Percentiles rank a stretch among this genome's conserved stretches.
Conservation (phyloP, 2,888 invertebrate species). For the Meiosimyza decipiens region DNA sequence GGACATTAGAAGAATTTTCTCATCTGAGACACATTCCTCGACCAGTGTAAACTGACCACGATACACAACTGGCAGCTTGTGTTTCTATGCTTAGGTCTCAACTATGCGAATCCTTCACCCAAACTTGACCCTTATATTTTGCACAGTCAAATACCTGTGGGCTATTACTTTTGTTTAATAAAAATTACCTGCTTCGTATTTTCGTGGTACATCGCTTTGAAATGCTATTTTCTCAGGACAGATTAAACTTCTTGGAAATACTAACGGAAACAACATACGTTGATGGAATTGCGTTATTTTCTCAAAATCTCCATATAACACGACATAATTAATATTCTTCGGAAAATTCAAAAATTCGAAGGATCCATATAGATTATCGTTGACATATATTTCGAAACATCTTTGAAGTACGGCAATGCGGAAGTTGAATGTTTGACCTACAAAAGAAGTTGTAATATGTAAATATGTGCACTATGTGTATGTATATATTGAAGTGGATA, state of each 20-base stretch:
- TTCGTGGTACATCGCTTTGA: conserved; percentile 64
- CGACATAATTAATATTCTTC: conserved; percentile 62
- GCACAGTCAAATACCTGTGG: background rate
- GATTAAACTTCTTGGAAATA: conserved; percentile 61
- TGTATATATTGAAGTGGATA: too few relatives aligned
- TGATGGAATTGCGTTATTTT: conserved; percentile 66
- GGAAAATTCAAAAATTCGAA: conserved; percentile 64
- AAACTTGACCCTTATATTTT: too few relatives aligned
- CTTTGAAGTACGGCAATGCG: conserved; percentile 65
- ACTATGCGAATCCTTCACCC: too few relatives aligned
- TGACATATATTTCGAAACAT: conserved; percentile 66
- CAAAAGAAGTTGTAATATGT: background rate
- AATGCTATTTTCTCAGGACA: conserved; percentile 63
- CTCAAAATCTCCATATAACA: conserved; percentile 64
- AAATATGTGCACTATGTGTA: background rate
- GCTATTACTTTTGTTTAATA: background rate
- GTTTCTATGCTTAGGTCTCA: too few relatives aligned
- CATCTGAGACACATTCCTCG: too few relatives aligned
- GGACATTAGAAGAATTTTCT: too few relatives aligned
- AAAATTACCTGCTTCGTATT: conserved; percentile 60
- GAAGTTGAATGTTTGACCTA: conserved; percentile 63
- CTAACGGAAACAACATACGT: conserved; percentile 63
- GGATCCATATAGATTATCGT: conserved; percentile 64
- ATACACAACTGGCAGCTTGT: too few relatives aligned
- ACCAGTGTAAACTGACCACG: too few relatives aligned